Evolutionary conservation across 2,888 invertebrate genomes (phyloP).

Genomic region (Masnerella sp.): DNA sequence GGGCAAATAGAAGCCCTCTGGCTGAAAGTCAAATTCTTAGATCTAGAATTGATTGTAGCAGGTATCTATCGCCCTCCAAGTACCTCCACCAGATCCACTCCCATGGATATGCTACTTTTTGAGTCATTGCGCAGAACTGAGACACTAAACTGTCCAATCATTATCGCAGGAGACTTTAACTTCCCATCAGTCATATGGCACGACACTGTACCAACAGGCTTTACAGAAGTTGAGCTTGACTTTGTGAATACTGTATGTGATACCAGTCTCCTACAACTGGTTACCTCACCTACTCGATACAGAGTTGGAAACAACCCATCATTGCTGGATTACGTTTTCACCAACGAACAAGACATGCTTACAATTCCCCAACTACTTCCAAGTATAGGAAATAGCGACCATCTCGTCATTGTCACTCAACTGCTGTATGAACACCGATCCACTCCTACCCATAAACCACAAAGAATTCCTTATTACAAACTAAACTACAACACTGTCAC

Average conservation of each 20-base stretch:
- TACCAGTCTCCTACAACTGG: constrained; percentile 8
- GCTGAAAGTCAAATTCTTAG: no score
- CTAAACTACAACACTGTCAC: neutral
- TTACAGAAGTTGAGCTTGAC: neutral
- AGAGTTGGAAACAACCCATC: neutral
- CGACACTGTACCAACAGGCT: neutral
- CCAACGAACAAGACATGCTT: neutral
- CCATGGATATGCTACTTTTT: neutral
- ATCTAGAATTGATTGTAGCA: neutral
- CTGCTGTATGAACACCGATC: neutral
- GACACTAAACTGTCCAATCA: neutral
- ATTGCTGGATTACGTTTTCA: neutral
- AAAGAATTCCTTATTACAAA: neutral
- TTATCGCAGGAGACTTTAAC: constrained; percentile 5
- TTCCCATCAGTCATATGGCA: neutral
- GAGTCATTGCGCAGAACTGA: neutral
- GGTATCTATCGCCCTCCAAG: constrained; percentile 2
- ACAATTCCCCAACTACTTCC: neutral
- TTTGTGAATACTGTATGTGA: neutral
- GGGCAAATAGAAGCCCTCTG: no score
- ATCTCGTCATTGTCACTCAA: constrained; percentile 3
- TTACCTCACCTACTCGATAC: neutral
- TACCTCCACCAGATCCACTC: neutral
- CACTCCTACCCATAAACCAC: neutral
- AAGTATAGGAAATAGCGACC: constrained; percentile 4